Evolutionary conservation across 2,797 vertebrate species (phyloP), one percentile per base, ranked within the genome.

Genomic region (Ceryle rudis): DNA sequence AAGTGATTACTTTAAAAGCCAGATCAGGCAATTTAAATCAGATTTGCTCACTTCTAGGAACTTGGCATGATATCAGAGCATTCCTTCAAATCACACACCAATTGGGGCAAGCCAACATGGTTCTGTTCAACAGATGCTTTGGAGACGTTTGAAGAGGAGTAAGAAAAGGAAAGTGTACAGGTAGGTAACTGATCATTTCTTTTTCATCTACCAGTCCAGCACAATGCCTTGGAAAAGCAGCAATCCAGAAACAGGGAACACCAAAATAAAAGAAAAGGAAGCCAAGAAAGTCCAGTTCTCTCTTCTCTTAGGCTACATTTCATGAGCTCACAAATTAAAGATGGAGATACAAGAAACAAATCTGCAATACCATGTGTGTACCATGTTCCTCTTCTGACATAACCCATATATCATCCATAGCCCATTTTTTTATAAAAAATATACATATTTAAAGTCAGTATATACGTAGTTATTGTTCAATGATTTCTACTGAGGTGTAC

Each of bases 111-210:
- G 92, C 7, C 75, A 70, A 70, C 52, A 39, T 3, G 54, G 41
- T 71, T 86, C 96, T 46, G 52, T 66, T 95, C 71, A 97, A 84
- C 74, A 95, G 47, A 91, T 83, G 83, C 78, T 86, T 86, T 91
- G 67, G 72, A 85, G 15, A 90, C 2, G 0, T 81, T 46, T 87
- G 62, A 91, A 85, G 39, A 74, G 26, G 49, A 83, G 1, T 33
- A 83, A 72, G 44, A 77, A 85, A 86, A 96, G 91, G 18, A 21
- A 93, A 73, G 20, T 11, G 29, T 47, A 81, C 22, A 89, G 61
- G 74, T 57, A 96, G 70, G 37, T 54, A 96, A 94, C 8, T 65
- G 33, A 74, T 92, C 62, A 46, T 66, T 92, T 92, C 26, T 49
- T 47, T 86, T 94, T 72, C 79, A 92, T 75, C 57, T 84, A 81